phyloP scores from a whole-genome alignment of 2,888 invertebrate genomes.

The Urechis unicinctus region DNA sequence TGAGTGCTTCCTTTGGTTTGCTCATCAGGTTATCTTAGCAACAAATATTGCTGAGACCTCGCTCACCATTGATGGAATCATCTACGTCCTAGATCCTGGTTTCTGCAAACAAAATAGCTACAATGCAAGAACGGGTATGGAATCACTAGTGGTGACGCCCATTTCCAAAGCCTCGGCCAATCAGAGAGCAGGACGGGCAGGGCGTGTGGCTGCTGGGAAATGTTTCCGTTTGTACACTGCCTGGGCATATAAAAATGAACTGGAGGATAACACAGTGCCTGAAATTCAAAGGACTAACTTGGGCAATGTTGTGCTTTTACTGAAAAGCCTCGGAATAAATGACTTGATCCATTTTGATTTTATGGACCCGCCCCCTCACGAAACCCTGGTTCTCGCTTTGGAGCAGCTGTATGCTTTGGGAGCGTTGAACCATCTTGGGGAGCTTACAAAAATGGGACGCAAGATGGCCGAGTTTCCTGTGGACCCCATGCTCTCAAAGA shows the following conservation, averaged over 20 bases:
- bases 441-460: conserved; percentile 90
- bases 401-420: conserved; percentile 90
- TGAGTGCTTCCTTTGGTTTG: too few species aligned
- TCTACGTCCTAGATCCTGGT: conserved; percentile 99
- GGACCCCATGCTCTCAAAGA: conserved; percentile 98
- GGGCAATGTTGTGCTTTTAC: conserved; percentile 90
- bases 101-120: conserved; percentile 99
- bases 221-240: conserved; percentile 97
- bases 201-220: conserved; percentile 87
- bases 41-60: conserved; percentile 99
- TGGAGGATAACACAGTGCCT: conserved; percentile 96
- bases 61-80: conserved; percentile 95
- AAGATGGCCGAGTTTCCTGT: conserved; percentile 99
- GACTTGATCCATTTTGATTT: conserved; percentile 98
- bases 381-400: conserved; percentile 67
- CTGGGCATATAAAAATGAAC: conserved; percentile 96
- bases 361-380: conserved; percentile 81
- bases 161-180: conserved; percentile 94
- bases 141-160: conserved; percentile 95
- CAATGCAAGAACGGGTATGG: conserved; percentile 95
- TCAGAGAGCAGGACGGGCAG: conserved; percentile 92
- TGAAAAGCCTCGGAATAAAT: conserved; percentile 95
- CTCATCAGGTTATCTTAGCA: conserved; percentile 82
- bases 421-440: conserved; percentile 94
- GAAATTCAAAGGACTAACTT: conserved; percentile 97